Evolutionary conservation across 2,888 invertebrate species (phyloP).

Genomic region (Xestia sexstrigata): DNA sequence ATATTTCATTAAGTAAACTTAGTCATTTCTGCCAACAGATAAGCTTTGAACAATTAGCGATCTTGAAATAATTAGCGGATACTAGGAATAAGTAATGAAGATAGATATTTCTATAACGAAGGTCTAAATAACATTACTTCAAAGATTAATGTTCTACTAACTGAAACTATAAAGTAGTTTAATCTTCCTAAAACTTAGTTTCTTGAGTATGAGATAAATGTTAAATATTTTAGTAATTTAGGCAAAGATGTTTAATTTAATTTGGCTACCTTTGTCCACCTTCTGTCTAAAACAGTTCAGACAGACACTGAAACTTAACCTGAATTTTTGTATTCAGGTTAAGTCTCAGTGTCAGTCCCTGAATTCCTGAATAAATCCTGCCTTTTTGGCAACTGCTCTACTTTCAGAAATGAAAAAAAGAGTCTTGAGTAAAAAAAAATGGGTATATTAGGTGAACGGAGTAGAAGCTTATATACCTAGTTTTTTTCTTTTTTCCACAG

Average conservation of each 20-base stretch:
- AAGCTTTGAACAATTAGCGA: neutral
- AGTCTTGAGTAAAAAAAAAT: too few relatives aligned
- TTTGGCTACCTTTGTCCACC: neutral
- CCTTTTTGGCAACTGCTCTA: neutral
- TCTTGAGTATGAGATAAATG: neutral
- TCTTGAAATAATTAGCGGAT: constrained; percentile 3
- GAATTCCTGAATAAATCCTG: too few relatives aligned
- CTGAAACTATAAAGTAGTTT: neutral
- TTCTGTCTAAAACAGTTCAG: neutral
- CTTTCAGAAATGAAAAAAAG: neutral
- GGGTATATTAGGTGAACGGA: too few relatives aligned
- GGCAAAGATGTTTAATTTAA: neutral
- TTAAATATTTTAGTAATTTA: neutral
- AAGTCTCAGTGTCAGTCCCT: too few relatives aligned
- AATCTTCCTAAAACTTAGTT: neutral
- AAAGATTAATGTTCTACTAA: neutral
- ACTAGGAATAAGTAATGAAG: neutral
- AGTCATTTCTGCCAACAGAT: neutral
- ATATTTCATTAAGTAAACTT: neutral
- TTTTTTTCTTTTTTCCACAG: too few relatives aligned
- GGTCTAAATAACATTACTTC: neutral
- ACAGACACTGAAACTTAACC: neutral
- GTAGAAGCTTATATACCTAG: too few relatives aligned
- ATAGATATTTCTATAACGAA: neutral
- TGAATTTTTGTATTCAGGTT: too few relatives aligned